Evolutionary conservation across 2,113 vertebrate species (phyloP).

Genomic region (Hippocampus abdominalis): DNA sequence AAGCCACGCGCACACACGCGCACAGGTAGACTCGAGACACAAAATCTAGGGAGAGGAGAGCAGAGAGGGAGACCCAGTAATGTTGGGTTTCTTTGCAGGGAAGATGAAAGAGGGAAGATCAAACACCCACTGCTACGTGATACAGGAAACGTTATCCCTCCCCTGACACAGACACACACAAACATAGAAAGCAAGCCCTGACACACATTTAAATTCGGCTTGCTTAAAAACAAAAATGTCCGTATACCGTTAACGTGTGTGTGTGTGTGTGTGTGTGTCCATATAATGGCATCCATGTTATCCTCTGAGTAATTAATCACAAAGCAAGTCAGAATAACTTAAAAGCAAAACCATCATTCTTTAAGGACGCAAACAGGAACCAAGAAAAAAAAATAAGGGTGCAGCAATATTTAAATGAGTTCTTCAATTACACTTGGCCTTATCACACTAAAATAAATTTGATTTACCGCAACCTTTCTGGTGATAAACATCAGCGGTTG

Average conservation of each 20-base stretch:
- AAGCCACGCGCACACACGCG: constrained; percentile 7
- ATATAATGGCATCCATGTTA: constrained; percentile 15
- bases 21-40: constrained; percentile 19
- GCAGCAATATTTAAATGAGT: constrained; percentile 22
- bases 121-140: constrained; percentile 59
- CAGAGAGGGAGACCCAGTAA: constrained; percentile 54
- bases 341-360: constrained; percentile 1
- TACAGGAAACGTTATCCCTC: constrained; percentile 61
- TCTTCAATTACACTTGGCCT: constrained; percentile 30
- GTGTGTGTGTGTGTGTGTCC: background rate
- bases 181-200: constrained; percentile 14
- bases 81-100: constrained; percentile 67
- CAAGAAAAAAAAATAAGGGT: constrained; percentile 25
- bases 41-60: constrained; percentile 43
- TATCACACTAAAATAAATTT: constrained; percentile 13
- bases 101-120: constrained; percentile 69
- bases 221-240: constrained; percentile 26
- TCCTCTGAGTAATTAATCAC: constrained; percentile 43
- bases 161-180: constrained; percentile 19
- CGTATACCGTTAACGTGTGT: background rate
- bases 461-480: constrained; percentile 17
- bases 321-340: constrained; percentile 14
- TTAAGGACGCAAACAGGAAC: constrained; percentile 8
- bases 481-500: constrained; percentile 18
- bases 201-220: constrained; percentile 16